Base-by-base conservation (phyloP, 2,113 vertebrate species). In the Misgurnus mizolepis region DNA sequence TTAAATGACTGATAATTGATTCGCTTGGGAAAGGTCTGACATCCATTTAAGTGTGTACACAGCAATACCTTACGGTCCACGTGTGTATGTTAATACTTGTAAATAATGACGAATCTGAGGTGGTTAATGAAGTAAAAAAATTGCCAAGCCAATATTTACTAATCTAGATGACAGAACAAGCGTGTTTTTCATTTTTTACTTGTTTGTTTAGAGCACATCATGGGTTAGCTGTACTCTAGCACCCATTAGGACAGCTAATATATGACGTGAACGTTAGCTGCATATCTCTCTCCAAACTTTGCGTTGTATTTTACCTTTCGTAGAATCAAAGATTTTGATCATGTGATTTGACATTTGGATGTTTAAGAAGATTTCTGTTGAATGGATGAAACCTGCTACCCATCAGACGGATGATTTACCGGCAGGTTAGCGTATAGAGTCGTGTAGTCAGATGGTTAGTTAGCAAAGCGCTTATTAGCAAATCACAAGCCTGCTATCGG, bases 51-150 rank as follows among this genome's bases (percentile, higher is more conserved):
- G 60, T 22, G 71, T 75, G 74, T 55, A 66, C 62, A 77, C 74
- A 77, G 74, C 74, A 77, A 77, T 77, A 77, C 27, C 74, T 77
- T 77, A 17, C 39, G 62, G 61, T 76, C 45, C 61, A 4, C 8
- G 61, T 66, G 74, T 65, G 74, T 66, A 53, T 66, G 74, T 53
- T 76, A 53, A 76, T 66, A 77, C 45, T 64, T 77, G 74, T 77
- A 77, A 77, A 77, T 77, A 77, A 64, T 47, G 11, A 8, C 0
- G 8, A 64, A 66, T 39, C 61, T 39, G 62, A 8, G 27, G 45
- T 76, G 53, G 27, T 22, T 34, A 62, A 17, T 1, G 4, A 65
- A 17, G 45, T 50, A 7, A 50, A 75, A 34, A 65, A 65, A 6
- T 75, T 64, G 18, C 58, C 72, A 49, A 64, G 45, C 8, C 58